These are phyloP conservation scores for Circaetus cinerascens DNA, from an alignment of 2,113 vertebrate species.

Conservation along the genomic window DNA sequence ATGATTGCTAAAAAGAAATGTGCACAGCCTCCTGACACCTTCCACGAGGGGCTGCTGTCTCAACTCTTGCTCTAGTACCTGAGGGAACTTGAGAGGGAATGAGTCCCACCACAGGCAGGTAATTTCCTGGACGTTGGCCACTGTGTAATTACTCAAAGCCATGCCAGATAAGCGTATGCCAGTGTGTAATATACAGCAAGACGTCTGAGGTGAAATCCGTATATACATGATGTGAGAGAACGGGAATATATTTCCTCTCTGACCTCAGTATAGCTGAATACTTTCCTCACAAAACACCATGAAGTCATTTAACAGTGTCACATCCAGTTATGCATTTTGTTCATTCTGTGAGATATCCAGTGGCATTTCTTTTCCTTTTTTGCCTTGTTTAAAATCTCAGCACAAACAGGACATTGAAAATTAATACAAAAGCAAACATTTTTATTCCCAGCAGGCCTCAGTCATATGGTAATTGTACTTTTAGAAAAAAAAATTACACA, in stretches of 20 bases:
- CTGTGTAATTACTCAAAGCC: background rate
- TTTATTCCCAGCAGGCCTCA: background rate
- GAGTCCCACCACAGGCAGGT: too few species aligned
- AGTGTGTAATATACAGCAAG: too few species aligned
- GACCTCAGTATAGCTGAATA: background rate
- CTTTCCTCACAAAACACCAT: background rate
- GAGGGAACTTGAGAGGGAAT: background rate
- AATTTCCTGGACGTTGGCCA: background rate
- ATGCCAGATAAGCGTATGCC: background rate
- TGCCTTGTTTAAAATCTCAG: background rate
- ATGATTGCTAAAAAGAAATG: background rate
- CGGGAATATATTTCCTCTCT: background rate
- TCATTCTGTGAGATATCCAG: background rate
- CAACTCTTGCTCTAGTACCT: background rate
- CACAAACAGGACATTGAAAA: background rate
- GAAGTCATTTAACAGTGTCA: background rate
- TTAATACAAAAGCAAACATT: background rate
- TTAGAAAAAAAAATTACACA: background rate
- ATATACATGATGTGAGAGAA: background rate
- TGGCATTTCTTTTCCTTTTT: background rate
- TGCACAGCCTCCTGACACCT: background rate
- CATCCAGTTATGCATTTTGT: background rate
- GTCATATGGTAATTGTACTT: background rate
- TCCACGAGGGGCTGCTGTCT: background rate
- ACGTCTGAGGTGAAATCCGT: background rate